Evolutionary conservation across 64 coral and sea anemone species (phyloP).

Genomic region (Dendrophyllia cribrosa): DNA sequence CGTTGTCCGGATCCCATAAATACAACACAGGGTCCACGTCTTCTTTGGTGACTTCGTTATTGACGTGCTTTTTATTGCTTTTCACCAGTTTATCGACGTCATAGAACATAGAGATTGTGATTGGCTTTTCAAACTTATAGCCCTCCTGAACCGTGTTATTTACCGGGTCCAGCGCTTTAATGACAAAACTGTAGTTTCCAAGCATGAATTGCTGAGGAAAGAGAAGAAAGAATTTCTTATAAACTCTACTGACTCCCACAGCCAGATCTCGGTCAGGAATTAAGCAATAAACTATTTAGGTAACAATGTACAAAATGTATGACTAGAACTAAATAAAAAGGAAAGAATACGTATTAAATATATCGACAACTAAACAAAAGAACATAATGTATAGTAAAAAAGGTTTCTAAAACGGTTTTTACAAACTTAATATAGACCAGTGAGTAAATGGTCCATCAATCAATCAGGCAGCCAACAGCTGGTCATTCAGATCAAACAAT

Average conservation of each 20-base stretch:
- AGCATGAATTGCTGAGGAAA: slow-evolving; percentile 82
- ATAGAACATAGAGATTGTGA: slow-evolving; percentile 77
- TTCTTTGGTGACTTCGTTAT: slow-evolving; percentile 65
- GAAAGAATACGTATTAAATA: too few relatives aligned
- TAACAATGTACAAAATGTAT: too few relatives aligned
- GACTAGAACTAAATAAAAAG: not conserved
- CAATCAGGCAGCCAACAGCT: too few relatives aligned
- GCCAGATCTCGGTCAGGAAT: not conserved
- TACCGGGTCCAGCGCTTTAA: slow-evolving; percentile 63
- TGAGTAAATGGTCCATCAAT: too few relatives aligned
- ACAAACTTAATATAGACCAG: too few relatives aligned
- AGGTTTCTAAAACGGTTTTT: too few relatives aligned
- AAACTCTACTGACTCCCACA: too few relatives aligned
- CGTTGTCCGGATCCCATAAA: slow-evolving; percentile 81
- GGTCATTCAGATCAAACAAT: too few relatives aligned
- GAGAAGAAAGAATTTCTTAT: not conserved
- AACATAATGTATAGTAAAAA: too few relatives aligned
- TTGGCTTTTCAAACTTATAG: slow-evolving; percentile 71
- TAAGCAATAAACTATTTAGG: too few relatives aligned
- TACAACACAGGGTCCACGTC: slow-evolving; percentile 88
- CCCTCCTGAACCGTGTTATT: slow-evolving; percentile 69
- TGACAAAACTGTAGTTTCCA: slow-evolving; percentile 92
- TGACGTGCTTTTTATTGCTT: slow-evolving; percentile 62
- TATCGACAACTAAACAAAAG: too few relatives aligned
- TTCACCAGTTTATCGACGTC: slow-evolving; percentile 80